Base-by-base conservation (phyloP, 2,113 vertebrate species). In the Peromyscus maniculatus region DNA sequence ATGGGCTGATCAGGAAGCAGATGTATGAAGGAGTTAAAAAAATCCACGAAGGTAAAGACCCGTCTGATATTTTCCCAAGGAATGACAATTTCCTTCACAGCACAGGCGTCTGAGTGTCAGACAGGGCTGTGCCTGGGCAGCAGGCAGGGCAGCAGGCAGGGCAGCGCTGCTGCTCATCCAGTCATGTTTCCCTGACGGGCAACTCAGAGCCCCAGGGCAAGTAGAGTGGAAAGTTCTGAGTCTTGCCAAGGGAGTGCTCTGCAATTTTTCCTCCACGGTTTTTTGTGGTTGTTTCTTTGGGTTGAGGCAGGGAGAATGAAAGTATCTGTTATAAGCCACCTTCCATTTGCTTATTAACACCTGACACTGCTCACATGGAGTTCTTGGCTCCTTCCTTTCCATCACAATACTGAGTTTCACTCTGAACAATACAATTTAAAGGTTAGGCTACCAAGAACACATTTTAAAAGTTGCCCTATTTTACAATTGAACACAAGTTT, bases 211-310 rank as follows among this genome's bases (percentile, higher is more conserved):
- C 97, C 84, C 0, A 93, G 86, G 94, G 92, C 79, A 72, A 86
- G 46, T 55, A 55, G 66, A 96, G 97, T 96, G 96, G 97, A 97
- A 98, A 97, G 91, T 82, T 91, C 95, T 95, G 62, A 59, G 39
- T 67, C 95, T 92, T 92, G 97, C 94, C 95, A 98, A 98, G 31
- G 59, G 55, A 90, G 94, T 86, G 92, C 39, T 96, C 71, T 79
- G 88, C n/a, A 86, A 89, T 87, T 88, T 96, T 86, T 57, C 74
- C 90, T 93, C 55, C 9, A 67, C 93, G 16, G 10, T 74, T 69
- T 46, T 84, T 57, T 64, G 87, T 31, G n/a, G 13, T 72, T n/a
- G 66, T 93, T 84, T 96, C 71, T 93, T 90, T 92, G 69, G 71
- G 80, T 72, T 62, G 62, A 94, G 26, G 66, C 39, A 94, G 74